Evolutionary conservation across 2,888 invertebrate genomes (phyloP), one percentile per base, ranked within the genome.

Genomic region (Tenodera sinensis): DNA sequence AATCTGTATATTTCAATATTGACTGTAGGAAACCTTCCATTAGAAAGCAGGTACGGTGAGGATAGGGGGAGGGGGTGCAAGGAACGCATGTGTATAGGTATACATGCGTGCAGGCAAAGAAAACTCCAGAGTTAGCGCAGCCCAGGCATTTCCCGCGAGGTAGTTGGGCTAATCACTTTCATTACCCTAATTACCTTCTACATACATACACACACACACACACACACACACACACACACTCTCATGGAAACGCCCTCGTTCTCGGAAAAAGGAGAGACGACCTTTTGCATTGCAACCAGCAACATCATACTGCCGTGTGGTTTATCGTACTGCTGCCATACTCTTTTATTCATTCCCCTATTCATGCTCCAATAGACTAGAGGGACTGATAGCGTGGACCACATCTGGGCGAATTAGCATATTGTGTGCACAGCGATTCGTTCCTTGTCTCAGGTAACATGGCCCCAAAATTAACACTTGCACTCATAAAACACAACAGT

Each of bases 181-280:
- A 89, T 89, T 89, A 89, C 28, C 88, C 89, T 89, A 89, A 89
- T 89, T 89, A 84, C 89, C 87, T 84, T 30, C 71, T 34, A 71
- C 89, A 47, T 27, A 42, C 28, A 47, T 28, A 28, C 83, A n/a
- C n/a, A n/a, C n/a, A n/a, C n/a, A n/a, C n/a, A n/a, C n/a, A n/a
- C n/a, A n/a, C n/a, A n/a, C n/a, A n/a, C n/a, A n/a, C n/a, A n/a
- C n/a, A n/a, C 54, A 20, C n/a, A 27, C 42, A 7, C 86, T 86
- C 86, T 14, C 83, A 83, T 83, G 87, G 83, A 81, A 86, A 86
- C 86, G 86, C 86, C 86, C 81, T 86, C 86, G 25, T 86, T 86
- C 86, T 86, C 86, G 71, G 86, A 86, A 86, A 86, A 85, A 71
- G 25, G 47, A 27, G 27, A 42, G 27, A 54, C 47, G 84, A 84